phyloP scores from a whole-genome alignment of 2,797 vertebrate genomes.

The Vespertilio murinus region DNA sequence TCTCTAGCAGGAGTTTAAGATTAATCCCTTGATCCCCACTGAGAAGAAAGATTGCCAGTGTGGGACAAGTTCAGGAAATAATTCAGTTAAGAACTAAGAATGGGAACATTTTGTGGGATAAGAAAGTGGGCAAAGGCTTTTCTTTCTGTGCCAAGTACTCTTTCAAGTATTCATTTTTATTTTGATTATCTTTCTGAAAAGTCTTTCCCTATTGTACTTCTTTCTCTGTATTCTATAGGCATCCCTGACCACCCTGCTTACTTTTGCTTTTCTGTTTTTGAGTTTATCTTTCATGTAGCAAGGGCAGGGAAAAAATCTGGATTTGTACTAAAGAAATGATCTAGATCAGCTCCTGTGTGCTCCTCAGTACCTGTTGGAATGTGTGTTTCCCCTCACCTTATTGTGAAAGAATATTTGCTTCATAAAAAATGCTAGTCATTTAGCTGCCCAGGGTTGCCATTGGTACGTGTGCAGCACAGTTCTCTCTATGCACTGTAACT shows the following conservation, averaged over 20 bases:
- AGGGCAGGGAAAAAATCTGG: not conserved
- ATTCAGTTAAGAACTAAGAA: not conserved
- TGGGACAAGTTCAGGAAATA: not conserved
- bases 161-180: not conserved
- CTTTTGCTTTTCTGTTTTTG: not conserved
- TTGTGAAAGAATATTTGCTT: not conserved
- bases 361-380: not conserved
- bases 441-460: not conserved
- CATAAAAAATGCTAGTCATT: not conserved
- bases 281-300: not conserved
- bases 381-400: not conserved
- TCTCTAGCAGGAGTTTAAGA: not conserved
- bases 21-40: not conserved
- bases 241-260: not conserved
- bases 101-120: not conserved
- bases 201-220: not conserved
- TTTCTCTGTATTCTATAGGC: not conserved
- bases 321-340: not conserved
- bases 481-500: not conserved
- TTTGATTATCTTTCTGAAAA: not conserved
- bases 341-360: not conserved
- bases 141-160: not conserved
- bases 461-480: not conserved
- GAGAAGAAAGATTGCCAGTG: not conserved
- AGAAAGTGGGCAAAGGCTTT: not conserved